A percentile compares a stretch with the other conserved stretches of the same genome.
phyloP scores from a whole-genome alignment of 1,140 invertebrate genomes.

The Drosophila elegans region DNA sequence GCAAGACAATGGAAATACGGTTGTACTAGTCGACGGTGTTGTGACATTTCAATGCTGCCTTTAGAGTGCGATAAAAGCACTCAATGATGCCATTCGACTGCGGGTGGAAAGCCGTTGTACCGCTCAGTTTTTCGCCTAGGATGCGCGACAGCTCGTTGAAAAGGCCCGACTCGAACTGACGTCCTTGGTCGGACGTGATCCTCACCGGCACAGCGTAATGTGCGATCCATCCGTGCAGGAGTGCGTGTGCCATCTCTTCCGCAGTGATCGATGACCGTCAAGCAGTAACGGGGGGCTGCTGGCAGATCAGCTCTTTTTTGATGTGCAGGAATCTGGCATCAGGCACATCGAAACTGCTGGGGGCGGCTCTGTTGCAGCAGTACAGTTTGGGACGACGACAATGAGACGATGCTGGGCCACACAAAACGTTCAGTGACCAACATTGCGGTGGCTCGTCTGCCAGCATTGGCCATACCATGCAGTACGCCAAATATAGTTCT shows the following conservation, averaged over 20 bases:
- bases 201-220: not conserved
- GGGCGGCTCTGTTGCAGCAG: not conserved
- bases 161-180: not conserved
- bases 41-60: not conserved
- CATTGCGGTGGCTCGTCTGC: not conserved
- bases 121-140: not conserved
- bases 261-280: not conserved
- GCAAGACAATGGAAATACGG: not conserved
- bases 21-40: not conserved
- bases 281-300: not conserved
- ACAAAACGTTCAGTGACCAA: not conserved
- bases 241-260: not conserved
- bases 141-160: slow-evolving; percentile 1
- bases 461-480: not conserved
- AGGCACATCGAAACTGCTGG: not conserved
- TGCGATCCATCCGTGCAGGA: not conserved
- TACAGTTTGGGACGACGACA: not conserved
- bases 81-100: not conserved
- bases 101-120: not conserved
- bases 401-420: not conserved
- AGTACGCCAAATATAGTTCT: not conserved
- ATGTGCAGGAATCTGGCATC: not conserved
- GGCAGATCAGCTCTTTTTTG: not conserved
- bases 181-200: not conserved
- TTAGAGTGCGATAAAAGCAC: not conserved